These are phyloP conservation scores for Gadopsis marmoratus DNA, from an alignment of 2,797 vertebrate species.

Conservation along the genomic window DNA sequence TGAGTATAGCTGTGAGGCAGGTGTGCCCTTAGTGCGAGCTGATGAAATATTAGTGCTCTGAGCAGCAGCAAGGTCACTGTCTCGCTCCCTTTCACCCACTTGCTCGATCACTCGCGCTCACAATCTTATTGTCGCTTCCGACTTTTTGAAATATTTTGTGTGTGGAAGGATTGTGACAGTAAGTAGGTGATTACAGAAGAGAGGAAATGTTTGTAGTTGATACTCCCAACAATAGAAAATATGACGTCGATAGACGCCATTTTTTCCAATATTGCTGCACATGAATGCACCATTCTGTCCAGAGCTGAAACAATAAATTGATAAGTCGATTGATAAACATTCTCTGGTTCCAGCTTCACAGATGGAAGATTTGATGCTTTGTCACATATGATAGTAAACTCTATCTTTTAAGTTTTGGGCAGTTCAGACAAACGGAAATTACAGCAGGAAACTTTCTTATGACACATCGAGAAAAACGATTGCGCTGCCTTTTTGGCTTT, in stretches of 20 bases:
- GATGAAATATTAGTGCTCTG: slow-evolving; percentile 72
- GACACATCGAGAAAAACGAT: too few species aligned
- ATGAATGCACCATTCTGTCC: not conserved
- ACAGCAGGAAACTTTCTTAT: not conserved
- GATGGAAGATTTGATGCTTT: not conserved
- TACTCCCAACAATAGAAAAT: not conserved
- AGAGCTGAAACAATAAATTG: not conserved
- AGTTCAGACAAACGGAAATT: not conserved
- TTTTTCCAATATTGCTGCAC: not conserved
- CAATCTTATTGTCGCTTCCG: slow-evolving; percentile 17
- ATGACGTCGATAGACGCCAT: not conserved
- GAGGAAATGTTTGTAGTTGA: not conserved
- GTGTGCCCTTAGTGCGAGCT: slow-evolving; percentile 68
- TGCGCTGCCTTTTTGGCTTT: too few species aligned
- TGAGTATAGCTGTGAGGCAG: slow-evolving; percentile 68
- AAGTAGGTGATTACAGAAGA: not conserved
- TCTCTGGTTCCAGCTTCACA: not conserved
- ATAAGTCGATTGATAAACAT: not conserved
- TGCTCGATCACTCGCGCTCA: slow-evolving; percentile 12
- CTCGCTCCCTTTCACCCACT: slow-evolving; percentile 22
- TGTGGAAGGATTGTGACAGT: not conserved
- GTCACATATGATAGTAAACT: not conserved
- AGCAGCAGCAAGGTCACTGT: slow-evolving; percentile 67
- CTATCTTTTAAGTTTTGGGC: not conserved
- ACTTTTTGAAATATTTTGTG: not conserved